These are phyloP conservation scores for Barbus barbus DNA, from an alignment of 2,113 vertebrate genomes.

Conservation along the genomic window DNA sequence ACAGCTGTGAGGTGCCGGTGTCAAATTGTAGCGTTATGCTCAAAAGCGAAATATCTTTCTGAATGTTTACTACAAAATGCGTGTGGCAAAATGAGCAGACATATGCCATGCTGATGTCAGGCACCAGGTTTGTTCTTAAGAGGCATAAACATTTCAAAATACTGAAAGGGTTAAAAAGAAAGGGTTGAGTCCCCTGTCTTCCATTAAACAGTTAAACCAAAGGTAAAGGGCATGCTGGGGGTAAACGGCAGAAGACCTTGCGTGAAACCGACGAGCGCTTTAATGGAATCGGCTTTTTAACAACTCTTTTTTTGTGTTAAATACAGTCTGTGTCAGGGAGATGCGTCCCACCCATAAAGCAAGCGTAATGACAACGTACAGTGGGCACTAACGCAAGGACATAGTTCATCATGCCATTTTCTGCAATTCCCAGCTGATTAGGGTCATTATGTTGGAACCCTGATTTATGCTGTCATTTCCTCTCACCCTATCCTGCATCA, in stretches of 20 bases:
- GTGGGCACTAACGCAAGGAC: conserved; percentile 99
- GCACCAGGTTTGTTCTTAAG: not conserved
- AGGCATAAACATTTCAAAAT: not conserved
- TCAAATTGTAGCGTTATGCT: conserved; percentile 2
- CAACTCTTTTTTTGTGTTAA: conserved; percentile 98
- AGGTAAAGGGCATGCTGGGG: conserved; percentile 84
- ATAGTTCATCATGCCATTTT: conserved; percentile 99
- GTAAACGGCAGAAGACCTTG: conserved; percentile 92
- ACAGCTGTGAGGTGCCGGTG: conserved; percentile 3
- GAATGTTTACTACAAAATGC: conserved; percentile 16
- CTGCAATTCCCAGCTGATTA: conserved; percentile 99
- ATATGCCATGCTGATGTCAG: not conserved
- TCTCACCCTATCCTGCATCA: conserved; percentile 99
- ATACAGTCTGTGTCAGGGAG: conserved; percentile 97
- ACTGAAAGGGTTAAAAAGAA: conserved; percentile 57
- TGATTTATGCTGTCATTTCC: conserved; percentile 99
- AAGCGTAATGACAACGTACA: conserved; percentile 97
- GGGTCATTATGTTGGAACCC: conserved; percentile 99
- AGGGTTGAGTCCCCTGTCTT: conserved; percentile 55
- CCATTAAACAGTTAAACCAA: conserved; percentile 91
- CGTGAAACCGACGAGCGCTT: conserved; percentile 84
- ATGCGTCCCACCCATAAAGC: conserved; percentile 97
- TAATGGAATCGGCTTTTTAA: conserved; percentile 97
- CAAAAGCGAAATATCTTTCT: conserved; percentile 18
- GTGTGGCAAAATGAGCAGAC: not conserved